A percentile compares a stretch with the other conserved stretches of the same genome.
Evolutionary conservation across 2,888 invertebrate genomes (phyloP).

Genomic region (Leucoma salicis): DNA sequence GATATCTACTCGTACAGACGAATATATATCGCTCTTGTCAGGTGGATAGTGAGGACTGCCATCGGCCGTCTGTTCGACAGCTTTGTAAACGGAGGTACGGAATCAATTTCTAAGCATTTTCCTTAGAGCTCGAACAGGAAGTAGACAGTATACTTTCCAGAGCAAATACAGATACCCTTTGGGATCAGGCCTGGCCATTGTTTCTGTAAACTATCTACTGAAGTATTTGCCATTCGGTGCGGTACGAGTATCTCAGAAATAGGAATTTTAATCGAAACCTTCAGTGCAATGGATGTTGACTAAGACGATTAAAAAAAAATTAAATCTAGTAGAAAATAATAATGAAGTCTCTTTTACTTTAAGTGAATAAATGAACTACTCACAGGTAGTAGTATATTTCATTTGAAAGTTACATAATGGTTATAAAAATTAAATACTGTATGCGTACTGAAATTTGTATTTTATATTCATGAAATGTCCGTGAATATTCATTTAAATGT

Average conservation of each 20-base stretch:
- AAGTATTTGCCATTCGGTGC: not conserved
- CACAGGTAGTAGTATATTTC: too few relatives aligned
- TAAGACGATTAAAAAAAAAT: too few relatives aligned
- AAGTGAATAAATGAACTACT: too few relatives aligned
- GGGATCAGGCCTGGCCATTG: conserved; percentile 20
- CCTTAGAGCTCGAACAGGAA: conserved; percentile 38
- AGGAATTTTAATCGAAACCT: not conserved
- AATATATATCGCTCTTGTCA: conserved; percentile 11
- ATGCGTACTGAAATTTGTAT: too few relatives aligned
- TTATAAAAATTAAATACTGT: too few relatives aligned
- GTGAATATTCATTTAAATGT: too few relatives aligned
- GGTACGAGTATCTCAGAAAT: not conserved
- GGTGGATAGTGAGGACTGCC: conserved; percentile 45
- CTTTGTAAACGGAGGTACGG: conserved; percentile 59
- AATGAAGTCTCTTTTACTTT: too few relatives aligned
- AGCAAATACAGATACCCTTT: conserved; percentile 33
- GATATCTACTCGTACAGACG: too few relatives aligned
- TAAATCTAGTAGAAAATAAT: too few relatives aligned
- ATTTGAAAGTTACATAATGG: too few relatives aligned
- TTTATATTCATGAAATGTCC: too few relatives aligned
- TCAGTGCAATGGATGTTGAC: not conserved
- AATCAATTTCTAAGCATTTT: conserved; percentile 58
- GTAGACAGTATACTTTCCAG: conserved; percentile 35
- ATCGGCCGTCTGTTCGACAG: conserved; percentile 59
- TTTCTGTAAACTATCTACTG: conserved; percentile 19